A percentile compares a stretch with the other conserved stretches of the same genome.
Conservation (phyloP, 2,797 vertebrate species). For the Borostomias antarcticus region DNA sequence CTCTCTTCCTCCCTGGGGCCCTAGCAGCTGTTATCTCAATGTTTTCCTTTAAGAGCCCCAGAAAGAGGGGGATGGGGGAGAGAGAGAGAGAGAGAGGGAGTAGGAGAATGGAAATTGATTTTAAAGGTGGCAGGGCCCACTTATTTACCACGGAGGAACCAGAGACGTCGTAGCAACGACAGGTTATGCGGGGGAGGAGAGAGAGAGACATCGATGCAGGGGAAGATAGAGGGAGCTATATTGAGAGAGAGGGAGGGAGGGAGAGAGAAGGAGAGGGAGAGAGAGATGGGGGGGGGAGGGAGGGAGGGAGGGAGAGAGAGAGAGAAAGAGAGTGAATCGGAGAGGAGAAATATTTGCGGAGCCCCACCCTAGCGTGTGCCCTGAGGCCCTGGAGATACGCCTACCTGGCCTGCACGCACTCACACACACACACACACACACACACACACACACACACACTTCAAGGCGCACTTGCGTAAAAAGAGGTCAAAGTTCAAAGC, state of each 20-base stretch:
- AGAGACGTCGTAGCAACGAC: conserved; percentile 25
- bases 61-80: conserved; percentile 64
- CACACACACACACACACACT: conserved; percentile 17
- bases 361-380: conserved; percentile 74
- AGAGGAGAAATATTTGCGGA: conserved; percentile 69
- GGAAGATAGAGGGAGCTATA: neutral
- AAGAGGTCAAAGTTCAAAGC: conserved; percentile 33
- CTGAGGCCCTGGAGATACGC: conserved; percentile 73
- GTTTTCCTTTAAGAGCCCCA: conserved; percentile 79
- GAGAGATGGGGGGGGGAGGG: conserved; percentile 15
- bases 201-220: conserved; percentile 3
- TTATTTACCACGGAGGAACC: conserved; percentile 40
- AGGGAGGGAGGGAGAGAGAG: conserved; percentile 1
- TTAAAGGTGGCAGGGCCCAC: conserved; percentile 60
- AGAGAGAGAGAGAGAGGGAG: conserved; percentile 40
- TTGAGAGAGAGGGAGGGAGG: conserved; percentile 6
- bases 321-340: conserved; percentile 11
- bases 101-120: conserved; percentile 62
- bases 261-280: neutral
- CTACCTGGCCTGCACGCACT: conserved; percentile 58
- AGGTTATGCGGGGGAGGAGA: neutral
- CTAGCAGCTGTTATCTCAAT: conserved; percentile 82
- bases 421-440: neutral
- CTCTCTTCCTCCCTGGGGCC: conserved; percentile 69
- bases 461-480: conserved; percentile 47